Evolutionary conservation across 2,797 vertebrate species (phyloP).

Genomic region (Girardinus metallicus): DNA sequence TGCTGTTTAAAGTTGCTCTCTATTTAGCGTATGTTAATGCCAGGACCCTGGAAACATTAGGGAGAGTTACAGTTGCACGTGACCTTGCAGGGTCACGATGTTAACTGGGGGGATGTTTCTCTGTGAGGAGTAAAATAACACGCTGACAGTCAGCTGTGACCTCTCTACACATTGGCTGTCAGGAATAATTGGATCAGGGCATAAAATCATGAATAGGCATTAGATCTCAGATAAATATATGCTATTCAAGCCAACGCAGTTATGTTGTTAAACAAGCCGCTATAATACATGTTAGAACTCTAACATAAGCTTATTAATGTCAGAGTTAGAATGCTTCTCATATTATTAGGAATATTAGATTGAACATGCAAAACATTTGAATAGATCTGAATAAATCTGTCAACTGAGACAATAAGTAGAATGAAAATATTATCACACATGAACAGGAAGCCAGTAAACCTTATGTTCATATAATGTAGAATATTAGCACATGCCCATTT

Average conservation of each 20-base stretch:
- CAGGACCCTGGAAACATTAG: slow-evolving; percentile 56
- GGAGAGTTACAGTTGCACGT: slow-evolving; percentile 32
- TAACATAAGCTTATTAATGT: not conserved
- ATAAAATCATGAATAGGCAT: slow-evolving; percentile 41
- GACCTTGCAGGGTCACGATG: slow-evolving; percentile 53
- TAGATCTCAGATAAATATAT: not conserved
- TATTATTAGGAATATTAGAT: not conserved
- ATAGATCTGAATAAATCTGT: not conserved
- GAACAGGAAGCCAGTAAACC: not conserved
- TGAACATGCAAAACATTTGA: not conserved
- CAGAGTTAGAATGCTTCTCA: too few species aligned
- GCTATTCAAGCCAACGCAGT: not conserved
- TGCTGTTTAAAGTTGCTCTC: slow-evolving; percentile 9
- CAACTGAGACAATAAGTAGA: not conserved
- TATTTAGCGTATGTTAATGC: slow-evolving; percentile 42
- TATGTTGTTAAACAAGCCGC: not conserved
- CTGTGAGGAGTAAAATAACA: slow-evolving; percentile 34
- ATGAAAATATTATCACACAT: not conserved
- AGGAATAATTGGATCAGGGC: slow-evolving; percentile 29
- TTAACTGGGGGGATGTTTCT: slow-evolving; percentile 40
- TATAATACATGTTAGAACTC: not conserved
- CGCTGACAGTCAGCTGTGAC: slow-evolving; percentile 29
- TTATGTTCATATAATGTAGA: not conserved
- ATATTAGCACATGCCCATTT: not conserved
- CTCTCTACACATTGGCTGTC: not conserved